Evolutionary conservation across 2,888 invertebrate genomes (phyloP).

Genomic region (Coleophora deauratella): DNA sequence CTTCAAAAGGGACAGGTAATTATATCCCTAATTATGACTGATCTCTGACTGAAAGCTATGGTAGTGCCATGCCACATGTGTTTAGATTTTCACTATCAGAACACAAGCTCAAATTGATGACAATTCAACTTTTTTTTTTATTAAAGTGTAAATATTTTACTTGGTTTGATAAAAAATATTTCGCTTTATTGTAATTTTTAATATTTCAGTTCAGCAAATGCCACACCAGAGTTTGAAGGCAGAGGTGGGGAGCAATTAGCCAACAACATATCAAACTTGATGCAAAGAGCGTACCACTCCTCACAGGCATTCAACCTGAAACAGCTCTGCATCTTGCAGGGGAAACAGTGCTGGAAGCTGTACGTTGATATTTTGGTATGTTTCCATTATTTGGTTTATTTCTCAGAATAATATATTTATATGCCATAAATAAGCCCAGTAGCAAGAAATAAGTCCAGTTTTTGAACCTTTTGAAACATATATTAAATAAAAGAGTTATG

Average conservation of each 20-base stretch:
- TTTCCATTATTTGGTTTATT: background rate
- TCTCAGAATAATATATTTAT: background rate
- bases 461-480: too few species aligned
- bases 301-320: constrained; percentile 83
- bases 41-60: too few species aligned
- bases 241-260: constrained; percentile 95
- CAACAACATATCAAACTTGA: constrained; percentile 84
- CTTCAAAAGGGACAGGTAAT: too few species aligned
- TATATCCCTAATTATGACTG: too few species aligned
- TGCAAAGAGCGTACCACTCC: constrained; percentile 87
- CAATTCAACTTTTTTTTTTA: too few species aligned
- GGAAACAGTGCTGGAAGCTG: constrained; percentile 95
- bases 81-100: too few species aligned
- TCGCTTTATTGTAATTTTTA: background rate
- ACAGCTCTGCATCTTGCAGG: constrained; percentile 86
- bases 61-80: too few species aligned
- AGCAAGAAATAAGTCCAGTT: too few species aligned
- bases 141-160: too few species aligned
- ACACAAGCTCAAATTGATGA: too few species aligned
- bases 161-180: too few species aligned
- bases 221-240: constrained; percentile 97
- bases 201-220: constrained; percentile 91
- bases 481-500: too few species aligned
- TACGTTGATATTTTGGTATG: constrained; percentile 92
- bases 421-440: background rate